Evolutionary conservation across 64 coral and sea anemone genomes (phyloP), one percentile per base, ranked within the genome.

Genomic region (Montipora efflorescens): DNA sequence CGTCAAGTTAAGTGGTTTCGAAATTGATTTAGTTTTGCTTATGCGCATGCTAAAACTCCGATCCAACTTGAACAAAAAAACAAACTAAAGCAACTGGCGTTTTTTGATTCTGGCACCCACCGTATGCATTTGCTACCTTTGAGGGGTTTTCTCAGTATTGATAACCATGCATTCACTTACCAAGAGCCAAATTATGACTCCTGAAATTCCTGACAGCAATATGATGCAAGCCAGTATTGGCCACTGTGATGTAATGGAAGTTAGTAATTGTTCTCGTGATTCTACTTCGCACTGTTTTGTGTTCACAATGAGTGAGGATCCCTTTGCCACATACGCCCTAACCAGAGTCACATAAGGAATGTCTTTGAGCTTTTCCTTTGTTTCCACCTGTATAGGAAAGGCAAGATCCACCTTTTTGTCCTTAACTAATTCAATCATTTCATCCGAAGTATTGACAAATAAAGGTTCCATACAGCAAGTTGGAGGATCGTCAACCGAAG

Each of bases 141-240:
- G 53, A 57, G 6, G 0, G 10, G 10, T 8, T 6, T 2, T 22
- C 22, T 22, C 6, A 5, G 7, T 7, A 55, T 15, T 4, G 21
- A 58, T 47, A 2, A 8, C 2, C 47, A 72, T 66, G 5, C 10
- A 82, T 18, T 4, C 28, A 64, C 92, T 76, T 75, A 94, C 92
- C 86, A 94, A 89, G 19, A 87, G 67, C 92, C 92, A 94, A n/a
- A 94, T 68, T 46, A 69, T 69, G 8, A 94, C 80, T 8, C 92
- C 92, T 52, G 92, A 78, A 80, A 94, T 88, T 1, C 76, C 76
- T 13, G 86, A 67, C 4, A 94, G 78, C 8, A 94, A 52, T 18
- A 94, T 67, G 44, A 85, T 85, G 48, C 45, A 70, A 48, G 64
- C 82, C 44, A 85, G 44, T 22, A 86, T 71, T 22, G 66, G 82